Percentiles rank a stretch among this genome's conserved stretches.
Evolutionary conservation across 2,113 vertebrate genomes (phyloP).

Genomic region (Penelope pileata): DNA sequence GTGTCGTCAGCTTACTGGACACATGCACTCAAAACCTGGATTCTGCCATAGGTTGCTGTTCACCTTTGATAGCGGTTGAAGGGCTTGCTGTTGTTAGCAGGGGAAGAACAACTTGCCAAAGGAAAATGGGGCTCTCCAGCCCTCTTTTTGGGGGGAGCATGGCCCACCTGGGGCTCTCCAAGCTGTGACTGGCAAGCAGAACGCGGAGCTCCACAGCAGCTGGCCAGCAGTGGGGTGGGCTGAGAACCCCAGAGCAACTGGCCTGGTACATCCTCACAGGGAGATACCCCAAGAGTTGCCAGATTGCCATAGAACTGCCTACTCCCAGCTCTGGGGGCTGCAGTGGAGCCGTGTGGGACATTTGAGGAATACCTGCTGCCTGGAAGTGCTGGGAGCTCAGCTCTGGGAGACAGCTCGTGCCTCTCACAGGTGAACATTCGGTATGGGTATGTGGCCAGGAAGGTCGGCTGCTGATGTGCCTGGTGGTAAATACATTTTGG

Average conservation of each 20-base stretch:
- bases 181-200: neutral
- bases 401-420: neutral
- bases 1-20: neutral
- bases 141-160: neutral
- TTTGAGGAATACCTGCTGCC: neutral
- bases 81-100: neutral
- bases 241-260: neutral
- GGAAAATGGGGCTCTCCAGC: neutral
- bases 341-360: neutral
- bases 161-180: neutral
- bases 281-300: neutral
- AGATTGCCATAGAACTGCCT: neutral
- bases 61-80: neutral
- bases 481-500: neutral
- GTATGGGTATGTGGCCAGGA: neutral
- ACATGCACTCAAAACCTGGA: fast-evolving
- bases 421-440: neutral
- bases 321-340: neutral
- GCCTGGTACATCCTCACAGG: fast-evolving
- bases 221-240: neutral
- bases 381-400: neutral
- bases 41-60: neutral
- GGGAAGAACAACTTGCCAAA: neutral
- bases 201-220: too few relatives aligned
- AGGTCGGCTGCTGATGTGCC: neutral